Evolutionary conservation across 1,140 invertebrate species (phyloP).

Genomic region (Cydia fagiglandana): DNA sequence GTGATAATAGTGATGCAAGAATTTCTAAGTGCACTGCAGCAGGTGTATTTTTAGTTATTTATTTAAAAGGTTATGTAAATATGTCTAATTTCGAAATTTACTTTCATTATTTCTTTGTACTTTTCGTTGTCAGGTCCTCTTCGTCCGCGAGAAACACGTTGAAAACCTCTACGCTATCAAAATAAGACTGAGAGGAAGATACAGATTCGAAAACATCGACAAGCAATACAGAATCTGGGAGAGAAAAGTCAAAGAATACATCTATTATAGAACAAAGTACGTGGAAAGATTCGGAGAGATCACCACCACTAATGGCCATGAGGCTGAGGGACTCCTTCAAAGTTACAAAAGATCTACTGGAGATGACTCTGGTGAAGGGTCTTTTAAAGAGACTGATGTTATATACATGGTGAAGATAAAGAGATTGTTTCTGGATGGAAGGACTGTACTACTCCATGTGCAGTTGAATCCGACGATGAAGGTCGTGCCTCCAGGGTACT

Average conservation of each 20-base stretch:
- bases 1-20: too few relatives aligned
- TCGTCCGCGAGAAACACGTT: slow-evolving; percentile 53
- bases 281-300: slow-evolving; percentile 43
- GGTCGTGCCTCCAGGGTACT: slow-evolving; percentile 51
- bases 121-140: slow-evolving; percentile 43
- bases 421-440: slow-evolving; percentile 55
- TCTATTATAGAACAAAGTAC: slow-evolving; percentile 57
- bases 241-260: slow-evolving; percentile 57
- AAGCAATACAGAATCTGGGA: slow-evolving; percentile 46
- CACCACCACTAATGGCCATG: slow-evolving; percentile 35
- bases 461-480: slow-evolving; percentile 52
- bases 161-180: slow-evolving; percentile 57
- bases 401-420: slow-evolving; percentile 51
- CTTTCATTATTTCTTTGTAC: too few relatives aligned
- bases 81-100: too few relatives aligned
- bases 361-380: slow-evolving; percentile 30
- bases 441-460: slow-evolving; percentile 54
- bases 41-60: too few relatives aligned
- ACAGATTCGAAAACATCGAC: slow-evolving; percentile 50
- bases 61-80: too few relatives aligned
- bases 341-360: slow-evolving; percentile 43
- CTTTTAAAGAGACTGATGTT: slow-evolving; percentile 48
- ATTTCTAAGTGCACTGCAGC: too few relatives aligned
- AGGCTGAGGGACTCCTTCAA: slow-evolving; percentile 46
- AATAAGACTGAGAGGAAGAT: slow-evolving; percentile 42